Evolutionary conservation across 2,797 vertebrate species (phyloP).

Genomic region (Champsocephalus esox): DNA sequence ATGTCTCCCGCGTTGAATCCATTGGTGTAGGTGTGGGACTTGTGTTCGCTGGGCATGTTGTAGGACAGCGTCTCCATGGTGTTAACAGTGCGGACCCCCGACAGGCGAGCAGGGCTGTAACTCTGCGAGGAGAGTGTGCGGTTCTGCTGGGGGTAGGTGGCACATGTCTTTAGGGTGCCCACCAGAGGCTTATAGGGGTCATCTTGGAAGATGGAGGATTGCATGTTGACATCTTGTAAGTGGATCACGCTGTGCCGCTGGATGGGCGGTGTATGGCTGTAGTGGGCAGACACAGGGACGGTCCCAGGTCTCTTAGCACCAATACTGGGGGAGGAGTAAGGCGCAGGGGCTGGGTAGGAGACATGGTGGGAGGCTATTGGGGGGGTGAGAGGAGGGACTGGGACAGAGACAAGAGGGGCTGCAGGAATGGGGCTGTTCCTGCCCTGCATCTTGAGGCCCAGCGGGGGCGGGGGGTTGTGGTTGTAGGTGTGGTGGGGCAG

Average conservation of each 20-base stretch:
- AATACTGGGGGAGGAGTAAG: slow-evolving; percentile 90
- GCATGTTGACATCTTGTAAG: slow-evolving; percentile 91
- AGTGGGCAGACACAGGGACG: slow-evolving; percentile 92
- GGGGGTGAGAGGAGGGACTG: slow-evolving; percentile 75
- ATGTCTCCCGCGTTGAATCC: slow-evolving; percentile 90
- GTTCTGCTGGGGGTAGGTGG: slow-evolving; percentile 99
- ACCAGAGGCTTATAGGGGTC: slow-evolving; percentile 91
- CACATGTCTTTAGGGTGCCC: slow-evolving; percentile 94
- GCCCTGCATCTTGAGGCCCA: slow-evolving; percentile 90
- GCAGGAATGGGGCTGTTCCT: slow-evolving; percentile 89
- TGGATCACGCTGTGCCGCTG: slow-evolving; percentile 98
- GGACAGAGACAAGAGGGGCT: slow-evolving; percentile 74
- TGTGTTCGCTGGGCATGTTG: slow-evolving; percentile 91
- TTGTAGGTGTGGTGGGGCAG: slow-evolving; percentile 89
- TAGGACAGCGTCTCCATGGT: slow-evolving; percentile 90
- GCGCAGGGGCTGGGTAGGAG: slow-evolving; percentile 69
- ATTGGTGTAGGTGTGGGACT: slow-evolving; percentile 96
- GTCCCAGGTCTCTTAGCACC: slow-evolving; percentile 88
- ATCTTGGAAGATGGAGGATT: slow-evolving; percentile 92
- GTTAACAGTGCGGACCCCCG: slow-evolving; percentile 91
- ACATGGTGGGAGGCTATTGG: slow-evolving; percentile 67
- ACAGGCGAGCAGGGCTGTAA: slow-evolving; percentile 94
- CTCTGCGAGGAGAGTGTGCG: slow-evolving; percentile 96
- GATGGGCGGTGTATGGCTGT: slow-evolving; percentile 95
- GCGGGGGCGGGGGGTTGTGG: slow-evolving; percentile 88